phyloP scores from a whole-genome alignment of 2,113 vertebrate species.

The Silurus asotus region DNA sequence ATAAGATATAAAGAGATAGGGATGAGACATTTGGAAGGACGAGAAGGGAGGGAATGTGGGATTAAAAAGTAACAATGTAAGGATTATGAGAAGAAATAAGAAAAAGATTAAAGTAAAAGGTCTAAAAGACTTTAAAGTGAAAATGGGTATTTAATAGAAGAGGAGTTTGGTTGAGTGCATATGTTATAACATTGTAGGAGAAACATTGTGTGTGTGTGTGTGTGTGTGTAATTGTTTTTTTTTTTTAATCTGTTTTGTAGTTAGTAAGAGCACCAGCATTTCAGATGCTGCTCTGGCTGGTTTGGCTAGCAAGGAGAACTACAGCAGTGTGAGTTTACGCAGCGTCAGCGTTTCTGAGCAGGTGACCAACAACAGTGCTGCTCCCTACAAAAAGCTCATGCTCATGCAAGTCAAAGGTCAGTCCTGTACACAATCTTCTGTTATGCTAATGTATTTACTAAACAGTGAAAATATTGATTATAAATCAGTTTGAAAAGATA shows the following conservation, averaged over 20 bases:
- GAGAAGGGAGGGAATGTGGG: not conserved
- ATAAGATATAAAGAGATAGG: not conserved
- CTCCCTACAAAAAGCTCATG: slow-evolving; percentile 94
- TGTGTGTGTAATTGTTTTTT: not conserved
- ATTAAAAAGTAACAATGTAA: not conserved
- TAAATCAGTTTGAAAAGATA: not conserved
- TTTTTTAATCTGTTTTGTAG: slow-evolving; percentile 63
- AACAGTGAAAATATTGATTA: not conserved
- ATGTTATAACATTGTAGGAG: not conserved
- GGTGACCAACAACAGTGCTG: slow-evolving; percentile 91
- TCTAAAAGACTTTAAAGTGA: not conserved
- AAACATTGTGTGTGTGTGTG: not conserved
- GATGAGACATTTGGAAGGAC: not conserved
- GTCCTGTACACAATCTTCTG: not conserved
- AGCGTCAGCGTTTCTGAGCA: slow-evolving; percentile 88
- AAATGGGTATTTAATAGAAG: not conserved
- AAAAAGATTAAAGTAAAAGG: not conserved
- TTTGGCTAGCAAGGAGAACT: slow-evolving; percentile 93
- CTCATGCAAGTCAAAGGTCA: slow-evolving; percentile 95
- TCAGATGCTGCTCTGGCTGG: slow-evolving; percentile 92
- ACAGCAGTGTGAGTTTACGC: slow-evolving; percentile 87
- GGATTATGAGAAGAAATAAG: not conserved
- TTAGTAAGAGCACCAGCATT: slow-evolving; percentile 83
- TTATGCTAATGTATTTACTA: not conserved
- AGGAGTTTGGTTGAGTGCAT: not conserved